Evolutionary conservation across 2,113 vertebrate genomes (phyloP).

Genomic region (Ginglymostoma cirratum): DNA sequence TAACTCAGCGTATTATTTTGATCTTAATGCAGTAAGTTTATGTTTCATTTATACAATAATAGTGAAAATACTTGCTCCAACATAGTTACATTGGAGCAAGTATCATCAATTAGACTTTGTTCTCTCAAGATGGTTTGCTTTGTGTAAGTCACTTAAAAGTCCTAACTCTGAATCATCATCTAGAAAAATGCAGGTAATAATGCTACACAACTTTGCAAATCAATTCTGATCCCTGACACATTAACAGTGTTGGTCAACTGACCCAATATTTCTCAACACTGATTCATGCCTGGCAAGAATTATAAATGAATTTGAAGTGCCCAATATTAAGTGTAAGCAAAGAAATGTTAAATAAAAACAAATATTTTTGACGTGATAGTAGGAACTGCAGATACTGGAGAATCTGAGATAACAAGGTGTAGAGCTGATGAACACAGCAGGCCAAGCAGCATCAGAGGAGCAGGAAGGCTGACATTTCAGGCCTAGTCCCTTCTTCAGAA

Average conservation of each 20-base stretch:
- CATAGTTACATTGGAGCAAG: not conserved
- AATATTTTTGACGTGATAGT: not conserved
- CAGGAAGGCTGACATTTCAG: too few species aligned
- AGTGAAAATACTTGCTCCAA: not conserved
- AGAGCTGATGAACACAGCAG: too few species aligned
- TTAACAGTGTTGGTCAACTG: too few species aligned
- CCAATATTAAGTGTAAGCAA: not conserved
- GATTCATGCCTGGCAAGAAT: not conserved
- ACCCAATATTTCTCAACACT: not conserved
- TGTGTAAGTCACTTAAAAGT: not conserved
- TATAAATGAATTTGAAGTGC: not conserved
- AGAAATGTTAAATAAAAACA: not conserved
- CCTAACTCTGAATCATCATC: not conserved
- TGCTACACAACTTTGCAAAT: not conserved
- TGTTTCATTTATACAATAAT: not conserved
- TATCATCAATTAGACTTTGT: not conserved
- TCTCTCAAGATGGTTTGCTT: not conserved
- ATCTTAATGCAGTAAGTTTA: not conserved
- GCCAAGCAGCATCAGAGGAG: too few species aligned
- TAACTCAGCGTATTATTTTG: not conserved
- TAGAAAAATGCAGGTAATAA: not conserved
- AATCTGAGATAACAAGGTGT: too few species aligned
- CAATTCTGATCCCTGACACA: not conserved
- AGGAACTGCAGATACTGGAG: not conserved
- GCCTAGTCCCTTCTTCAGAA: too few species aligned